phyloP scores from a whole-genome alignment of 2,113 vertebrate genomes.

The Melospiza melodia region DNA sequence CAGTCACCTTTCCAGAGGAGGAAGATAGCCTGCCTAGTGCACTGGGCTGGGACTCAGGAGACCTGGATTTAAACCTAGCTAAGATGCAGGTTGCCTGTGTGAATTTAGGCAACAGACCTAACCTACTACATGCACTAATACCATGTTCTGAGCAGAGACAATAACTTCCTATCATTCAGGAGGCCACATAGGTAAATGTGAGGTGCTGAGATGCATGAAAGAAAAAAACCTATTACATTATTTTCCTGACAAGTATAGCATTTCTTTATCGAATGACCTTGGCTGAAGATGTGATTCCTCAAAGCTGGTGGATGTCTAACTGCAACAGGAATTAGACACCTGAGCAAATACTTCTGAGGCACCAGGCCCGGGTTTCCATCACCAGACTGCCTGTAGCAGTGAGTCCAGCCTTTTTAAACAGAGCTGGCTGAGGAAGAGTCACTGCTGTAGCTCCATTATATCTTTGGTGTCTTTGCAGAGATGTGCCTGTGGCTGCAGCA shows the following conservation, averaged over 20 bases:
- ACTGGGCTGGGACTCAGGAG: accelerated
- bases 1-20: background rate
- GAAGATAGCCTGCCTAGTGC: background rate
- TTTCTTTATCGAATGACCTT: background rate
- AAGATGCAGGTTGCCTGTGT: background rate
- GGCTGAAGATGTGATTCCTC: background rate
- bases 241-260: background rate
- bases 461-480: background rate
- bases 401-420: background rate
- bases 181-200: background rate
- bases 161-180: background rate
- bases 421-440: background rate
- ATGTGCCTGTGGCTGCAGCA: background rate
- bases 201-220: background rate
- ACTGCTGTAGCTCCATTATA: background rate
- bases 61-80: background rate
- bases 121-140: background rate
- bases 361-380: background rate
- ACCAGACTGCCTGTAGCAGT: background rate
- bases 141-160: background rate
- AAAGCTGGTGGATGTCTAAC: background rate
- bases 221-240: background rate
- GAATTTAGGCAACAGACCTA: background rate
- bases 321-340: background rate
- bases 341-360: background rate